Evolutionary conservation across 1,140 invertebrate genomes (phyloP), one percentile per base, ranked within the genome.

Genomic region (Epicauta chinensis): DNA sequence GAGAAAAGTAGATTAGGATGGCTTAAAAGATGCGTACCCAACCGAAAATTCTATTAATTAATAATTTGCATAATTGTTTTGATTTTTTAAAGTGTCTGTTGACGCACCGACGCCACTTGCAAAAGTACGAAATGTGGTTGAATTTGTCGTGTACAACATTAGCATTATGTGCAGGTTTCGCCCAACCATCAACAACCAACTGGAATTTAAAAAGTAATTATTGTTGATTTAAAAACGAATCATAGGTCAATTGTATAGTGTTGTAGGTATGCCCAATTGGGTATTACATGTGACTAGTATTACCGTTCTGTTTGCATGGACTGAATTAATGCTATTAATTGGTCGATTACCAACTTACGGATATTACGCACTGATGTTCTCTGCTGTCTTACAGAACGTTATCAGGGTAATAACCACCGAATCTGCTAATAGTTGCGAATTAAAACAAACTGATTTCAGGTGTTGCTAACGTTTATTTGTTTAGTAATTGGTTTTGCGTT

Each of bases 401-500:
- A 49, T 76, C 13, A 77, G 75, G 64, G 71, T 73, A 49, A 49
- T 49, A 34, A 34, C 10, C 32, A 34, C 6, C 12, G 3, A 34
- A 4, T 30, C 10, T 5, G 10, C 29, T 5, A 10, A 30, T 30
- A 5, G 10, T 30, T 4, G 29, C 10, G 10, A 30, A 30, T 30
- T 30, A 10, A 5, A 5, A 5, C 29, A 30, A 30, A 30, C 29
- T 16, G 7, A 31, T 64, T 65, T 55, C 48, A 75, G 71, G 72
- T 77, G 43, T 60, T 78, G 39, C 51, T 70, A 38, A 71, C 74
- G 23, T 81, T 78, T 63, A 60, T 74, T 31, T 77, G 71, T 56
- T 63, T 79, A 38, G 69, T 80, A 44, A 61, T 80, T 29, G 79
- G 76, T 45, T 81, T 80, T 63, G 71, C 75, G 36, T 68, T 79